These are phyloP conservation scores for Fopius arisanus DNA, from an alignment of 1,140 invertebrate genomes.

Conservation along the genomic window DNA sequence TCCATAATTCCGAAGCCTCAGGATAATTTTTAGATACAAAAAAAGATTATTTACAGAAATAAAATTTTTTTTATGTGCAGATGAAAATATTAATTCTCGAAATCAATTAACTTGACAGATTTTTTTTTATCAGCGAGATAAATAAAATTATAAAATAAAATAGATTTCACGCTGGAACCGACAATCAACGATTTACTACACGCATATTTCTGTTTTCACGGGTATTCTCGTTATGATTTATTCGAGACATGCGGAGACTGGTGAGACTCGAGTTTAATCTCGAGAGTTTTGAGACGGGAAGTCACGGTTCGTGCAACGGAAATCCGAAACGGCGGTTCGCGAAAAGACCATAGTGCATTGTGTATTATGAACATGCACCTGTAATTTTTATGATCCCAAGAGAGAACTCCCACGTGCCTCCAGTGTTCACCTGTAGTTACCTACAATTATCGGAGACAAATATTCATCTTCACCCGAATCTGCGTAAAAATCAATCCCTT, in stretches of 20 bases:
- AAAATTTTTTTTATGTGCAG: too few species aligned
- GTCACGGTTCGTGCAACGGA: conserved; percentile 20
- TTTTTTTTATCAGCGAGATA: too few species aligned
- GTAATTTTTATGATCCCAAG: conserved; percentile 44
- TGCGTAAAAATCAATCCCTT: too few species aligned
- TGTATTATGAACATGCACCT: conserved; percentile 50
- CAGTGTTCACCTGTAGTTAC: conserved; percentile 45
- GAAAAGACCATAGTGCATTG: conserved; percentile 34
- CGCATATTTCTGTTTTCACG: background rate
- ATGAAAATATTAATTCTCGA: too few species aligned
- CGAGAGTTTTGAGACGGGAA: background rate
- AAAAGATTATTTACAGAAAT: too few species aligned
- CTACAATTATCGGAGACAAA: background rate
- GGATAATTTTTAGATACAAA: too few species aligned
- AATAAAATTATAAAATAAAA: too few species aligned
- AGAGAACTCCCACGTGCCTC: conserved; percentile 41
- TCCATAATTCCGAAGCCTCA: too few species aligned
- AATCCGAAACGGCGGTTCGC: conserved; percentile 24
- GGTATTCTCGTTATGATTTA: background rate
- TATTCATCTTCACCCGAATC: background rate
- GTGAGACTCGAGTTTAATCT: background rate
- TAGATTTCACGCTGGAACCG: too few species aligned
- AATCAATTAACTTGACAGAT: too few species aligned
- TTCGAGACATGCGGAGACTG: background rate
- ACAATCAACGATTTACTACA: too few species aligned